Conservation (phyloP, 2,113 vertebrate genomes). For the Ifrita kowaldi region DNA sequence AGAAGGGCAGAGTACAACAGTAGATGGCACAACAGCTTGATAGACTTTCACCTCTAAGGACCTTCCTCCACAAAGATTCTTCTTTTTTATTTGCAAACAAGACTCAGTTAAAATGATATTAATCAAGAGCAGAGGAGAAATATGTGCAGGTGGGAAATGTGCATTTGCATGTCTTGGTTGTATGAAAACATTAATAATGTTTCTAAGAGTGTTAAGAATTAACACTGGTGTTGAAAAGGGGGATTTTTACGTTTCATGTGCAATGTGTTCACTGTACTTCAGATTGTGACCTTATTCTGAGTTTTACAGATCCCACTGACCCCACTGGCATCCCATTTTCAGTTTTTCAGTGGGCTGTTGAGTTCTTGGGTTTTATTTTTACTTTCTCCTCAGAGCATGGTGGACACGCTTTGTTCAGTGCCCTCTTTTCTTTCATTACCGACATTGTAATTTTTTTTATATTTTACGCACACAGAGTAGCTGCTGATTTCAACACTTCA, state of each 20-base stretch:
- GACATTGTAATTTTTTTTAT: not conserved
- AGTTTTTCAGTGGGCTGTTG: not conserved
- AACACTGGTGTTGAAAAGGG: not conserved
- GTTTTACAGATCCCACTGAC: not conserved
- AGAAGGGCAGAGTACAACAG: not conserved
- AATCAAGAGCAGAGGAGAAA: not conserved
- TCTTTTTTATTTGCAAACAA: not conserved
- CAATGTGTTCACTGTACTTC: not conserved
- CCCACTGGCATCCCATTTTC: not conserved
- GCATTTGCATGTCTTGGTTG: not conserved
- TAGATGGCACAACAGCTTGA: not conserved
- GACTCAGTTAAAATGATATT: not conserved
- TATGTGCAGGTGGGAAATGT: not conserved
- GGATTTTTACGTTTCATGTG: not conserved
- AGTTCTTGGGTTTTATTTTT: not conserved
- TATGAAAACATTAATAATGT: not conserved
- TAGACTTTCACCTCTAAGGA: not conserved
- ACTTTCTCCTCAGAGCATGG: not conserved
- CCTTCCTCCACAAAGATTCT: not conserved
- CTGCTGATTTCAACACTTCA: not conserved
- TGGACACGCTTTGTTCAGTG: fast-evolving
- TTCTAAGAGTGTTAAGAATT: not conserved
- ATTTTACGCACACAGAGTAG: not conserved
- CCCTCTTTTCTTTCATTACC: not conserved
- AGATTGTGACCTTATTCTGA: not conserved